A percentile compares a stretch with the other conserved stretches of the same genome.
Evolutionary conservation across 2,113 vertebrate genomes (phyloP).

Genomic region (Sylvia atricapilla): DNA sequence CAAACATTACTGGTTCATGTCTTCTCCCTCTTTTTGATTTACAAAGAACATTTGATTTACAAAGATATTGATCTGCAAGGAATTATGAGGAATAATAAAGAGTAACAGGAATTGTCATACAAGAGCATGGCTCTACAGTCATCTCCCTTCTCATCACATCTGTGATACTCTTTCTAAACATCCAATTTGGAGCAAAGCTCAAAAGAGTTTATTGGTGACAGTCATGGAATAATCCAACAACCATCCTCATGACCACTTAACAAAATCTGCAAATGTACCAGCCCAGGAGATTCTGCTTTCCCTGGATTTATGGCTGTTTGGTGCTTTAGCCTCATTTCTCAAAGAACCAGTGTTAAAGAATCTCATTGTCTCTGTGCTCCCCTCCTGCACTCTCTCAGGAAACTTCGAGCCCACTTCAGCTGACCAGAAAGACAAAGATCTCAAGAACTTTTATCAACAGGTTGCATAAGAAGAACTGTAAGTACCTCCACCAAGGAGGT

Average conservation of each 20-base stretch:
- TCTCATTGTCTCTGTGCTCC: not conserved
- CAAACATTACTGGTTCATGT: not conserved
- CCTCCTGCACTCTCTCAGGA: not conserved
- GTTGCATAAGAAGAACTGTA: not conserved
- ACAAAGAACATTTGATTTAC: not conserved
- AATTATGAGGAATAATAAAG: not conserved
- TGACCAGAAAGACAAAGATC: not conserved
- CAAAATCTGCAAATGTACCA: not conserved
- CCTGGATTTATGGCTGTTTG: not conserved
- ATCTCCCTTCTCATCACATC: not conserved
- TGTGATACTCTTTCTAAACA: not conserved
- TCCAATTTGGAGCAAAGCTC: not conserved
- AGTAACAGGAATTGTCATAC: not conserved
- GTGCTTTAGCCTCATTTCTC: not conserved
- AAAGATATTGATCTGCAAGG: not conserved
- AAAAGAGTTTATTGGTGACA: not conserved
- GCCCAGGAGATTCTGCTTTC: not conserved
- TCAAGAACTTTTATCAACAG: not conserved
- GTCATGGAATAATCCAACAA: not conserved
- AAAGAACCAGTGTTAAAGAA: not conserved
- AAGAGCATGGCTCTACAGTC: not conserved
- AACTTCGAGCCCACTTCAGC: not conserved
- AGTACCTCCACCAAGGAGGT: not conserved
- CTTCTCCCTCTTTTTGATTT: not conserved
- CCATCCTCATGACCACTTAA: not conserved